These are phyloP conservation scores for Daktulosphaira vitifoliae DNA, from an alignment of 1,140 invertebrate genomes.

Conservation along the genomic window DNA sequence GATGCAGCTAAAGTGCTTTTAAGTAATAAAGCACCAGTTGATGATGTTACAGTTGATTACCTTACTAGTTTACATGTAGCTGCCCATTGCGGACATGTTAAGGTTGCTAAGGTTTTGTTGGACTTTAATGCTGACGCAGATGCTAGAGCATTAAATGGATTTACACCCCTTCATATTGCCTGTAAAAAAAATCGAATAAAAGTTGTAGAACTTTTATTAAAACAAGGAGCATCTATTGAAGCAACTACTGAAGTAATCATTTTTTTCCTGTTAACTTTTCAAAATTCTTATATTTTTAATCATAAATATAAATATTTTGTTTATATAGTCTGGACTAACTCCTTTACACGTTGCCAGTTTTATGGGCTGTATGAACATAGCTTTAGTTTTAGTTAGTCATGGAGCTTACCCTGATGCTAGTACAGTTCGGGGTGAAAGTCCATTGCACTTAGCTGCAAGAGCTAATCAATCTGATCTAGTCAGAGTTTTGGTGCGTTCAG, in stretches of 20 bases:
- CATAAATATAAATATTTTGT: slow-evolving; percentile 35
- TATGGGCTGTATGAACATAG: slow-evolving; percentile 99
- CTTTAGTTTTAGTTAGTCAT: slow-evolving; percentile 89
- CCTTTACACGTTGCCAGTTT: slow-evolving; percentile 96
- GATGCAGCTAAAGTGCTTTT: slow-evolving; percentile 87
- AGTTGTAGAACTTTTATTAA: slow-evolving; percentile 89
- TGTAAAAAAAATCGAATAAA: slow-evolving; percentile 98
- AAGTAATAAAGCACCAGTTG: slow-evolving; percentile 87
- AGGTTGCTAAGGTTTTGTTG: slow-evolving; percentile 87
- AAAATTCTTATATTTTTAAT: slow-evolving; percentile 25
- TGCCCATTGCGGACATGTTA: slow-evolving; percentile 86
- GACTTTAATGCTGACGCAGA: slow-evolving; percentile 94
- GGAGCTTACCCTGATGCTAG: slow-evolving; percentile 88
- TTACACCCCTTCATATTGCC: slow-evolving; percentile 96
- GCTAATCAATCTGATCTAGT: slow-evolving; percentile 84
- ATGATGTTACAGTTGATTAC: slow-evolving; percentile 97
- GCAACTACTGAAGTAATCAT: slow-evolving; percentile 66
- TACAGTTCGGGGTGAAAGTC: slow-evolving; percentile 95
- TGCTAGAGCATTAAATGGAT: slow-evolving; percentile 92
- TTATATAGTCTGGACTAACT: slow-evolving; percentile 74
- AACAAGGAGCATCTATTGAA: slow-evolving; percentile 87
- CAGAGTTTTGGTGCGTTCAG: slow-evolving; percentile 87
- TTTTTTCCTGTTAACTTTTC: not conserved
- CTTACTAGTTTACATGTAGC: slow-evolving; percentile 94
- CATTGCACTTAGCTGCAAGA: slow-evolving; percentile 90